Conservation (phyloP, 1,140 invertebrate species). For the Homalodisca vitripennis region DNA sequence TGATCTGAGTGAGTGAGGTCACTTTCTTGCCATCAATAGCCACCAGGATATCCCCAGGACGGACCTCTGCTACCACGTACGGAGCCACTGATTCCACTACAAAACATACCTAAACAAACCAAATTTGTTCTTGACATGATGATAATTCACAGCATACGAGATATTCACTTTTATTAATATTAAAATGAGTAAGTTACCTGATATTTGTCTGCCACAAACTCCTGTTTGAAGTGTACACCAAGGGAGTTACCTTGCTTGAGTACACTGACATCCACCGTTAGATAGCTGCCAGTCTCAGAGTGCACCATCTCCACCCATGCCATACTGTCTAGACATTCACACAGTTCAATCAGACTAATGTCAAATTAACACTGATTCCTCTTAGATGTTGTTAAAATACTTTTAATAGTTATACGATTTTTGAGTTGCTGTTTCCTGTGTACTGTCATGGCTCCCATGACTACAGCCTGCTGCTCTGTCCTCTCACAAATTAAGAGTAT, state of each 20-base stretch:
- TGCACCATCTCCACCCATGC: conserved; percentile 58
- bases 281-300: conserved; percentile 53
- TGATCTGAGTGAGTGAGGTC: conserved; percentile 68
- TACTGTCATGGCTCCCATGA: no score
- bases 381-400: no score
- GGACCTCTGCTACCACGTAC: conserved; percentile 59
- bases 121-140: background rate
- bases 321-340: conserved; percentile 50
- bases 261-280: conserved; percentile 64
- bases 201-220: conserved; percentile 53
- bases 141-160: background rate
- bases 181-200: conserved; percentile 40
- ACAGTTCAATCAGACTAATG: no score
- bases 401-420: no score
- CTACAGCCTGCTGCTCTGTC: no score
- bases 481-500: no score
- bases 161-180: background rate
- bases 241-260: conserved; percentile 64
- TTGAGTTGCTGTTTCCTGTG: no score
- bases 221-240: conserved; percentile 68
- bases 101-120: conserved; percentile 51
- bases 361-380: no score
- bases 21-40: conserved; percentile 79
- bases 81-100: conserved; percentile 74
- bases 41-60: conserved; percentile 73